phyloP scores from a whole-genome alignment of 37 sponge, comb jelly and placozoan genomes.

The Ianthella basta region DNA sequence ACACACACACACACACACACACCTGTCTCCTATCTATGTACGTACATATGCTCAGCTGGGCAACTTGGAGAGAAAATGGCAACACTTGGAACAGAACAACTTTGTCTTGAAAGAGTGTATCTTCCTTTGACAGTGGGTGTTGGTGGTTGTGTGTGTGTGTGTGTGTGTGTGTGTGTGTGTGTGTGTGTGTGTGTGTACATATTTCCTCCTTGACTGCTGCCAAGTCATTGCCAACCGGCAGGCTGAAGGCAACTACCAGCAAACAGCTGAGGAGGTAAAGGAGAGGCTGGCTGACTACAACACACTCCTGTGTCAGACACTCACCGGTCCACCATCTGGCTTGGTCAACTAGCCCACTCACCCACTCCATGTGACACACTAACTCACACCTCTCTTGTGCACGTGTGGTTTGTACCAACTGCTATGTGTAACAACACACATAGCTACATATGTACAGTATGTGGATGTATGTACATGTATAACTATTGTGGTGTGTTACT shows the following conservation, averaged over 20 bases:
- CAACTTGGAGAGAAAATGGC: conserved; percentile 92
- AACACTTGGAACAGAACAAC: conserved; percentile 93
- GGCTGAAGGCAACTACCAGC: conserved; percentile 74
- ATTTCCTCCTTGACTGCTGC: not conserved
- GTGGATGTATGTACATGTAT: no score
- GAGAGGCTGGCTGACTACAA: conserved; percentile 63
- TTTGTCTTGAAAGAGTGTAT: conserved; percentile 96
- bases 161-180: not conserved
- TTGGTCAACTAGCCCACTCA: not conserved
- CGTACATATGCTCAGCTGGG: conserved; percentile 70
- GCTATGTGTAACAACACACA: no score
- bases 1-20: no score
- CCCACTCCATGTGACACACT: not conserved
- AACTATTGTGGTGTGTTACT: no score
- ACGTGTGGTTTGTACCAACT: no score
- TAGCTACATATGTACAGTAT: no score
- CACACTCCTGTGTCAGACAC: conserved; percentile 53
- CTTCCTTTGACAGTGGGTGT: conserved; percentile 11
- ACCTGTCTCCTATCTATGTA: no score
- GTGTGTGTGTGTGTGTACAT: not conserved
- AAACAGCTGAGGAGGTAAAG: conserved; percentile 51
- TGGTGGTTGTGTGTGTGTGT: not conserved
- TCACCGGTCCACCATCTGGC: not conserved
- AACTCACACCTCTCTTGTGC: no score
- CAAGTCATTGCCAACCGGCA: conserved; percentile 65